These are phyloP conservation scores for Scomber colias DNA, from an alignment of 2,113 vertebrate species.

Conservation along the genomic window DNA sequence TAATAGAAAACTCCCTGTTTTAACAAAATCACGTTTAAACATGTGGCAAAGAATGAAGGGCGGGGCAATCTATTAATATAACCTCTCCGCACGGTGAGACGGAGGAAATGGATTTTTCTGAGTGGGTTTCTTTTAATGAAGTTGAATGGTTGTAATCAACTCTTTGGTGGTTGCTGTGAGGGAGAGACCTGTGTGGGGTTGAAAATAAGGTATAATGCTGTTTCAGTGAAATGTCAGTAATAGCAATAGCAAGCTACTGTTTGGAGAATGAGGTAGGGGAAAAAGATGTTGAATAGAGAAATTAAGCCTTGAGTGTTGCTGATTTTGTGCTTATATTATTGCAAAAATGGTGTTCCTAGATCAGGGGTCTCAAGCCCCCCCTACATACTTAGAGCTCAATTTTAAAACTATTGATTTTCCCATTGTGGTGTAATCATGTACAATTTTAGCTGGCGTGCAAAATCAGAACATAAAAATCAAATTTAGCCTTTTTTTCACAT, in stretches of 20 bases:
- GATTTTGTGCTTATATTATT: too few species aligned
- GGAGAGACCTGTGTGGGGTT: conserved; percentile 24
- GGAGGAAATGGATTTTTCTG: conserved; percentile 30
- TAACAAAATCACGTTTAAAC: conserved; percentile 49
- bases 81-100: conserved; percentile 25
- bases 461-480: too few species aligned
- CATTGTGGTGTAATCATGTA: too few species aligned
- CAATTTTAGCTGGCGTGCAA: too few species aligned
- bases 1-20: conserved; percentile 31
- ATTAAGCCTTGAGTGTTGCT: neutral
- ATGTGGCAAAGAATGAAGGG: conserved; percentile 27
- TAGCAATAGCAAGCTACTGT: neutral
- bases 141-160: conserved; percentile 48
- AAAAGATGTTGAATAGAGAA: neutral
- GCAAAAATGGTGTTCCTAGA: too few species aligned
- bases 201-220: conserved; percentile 15
- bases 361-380: too few species aligned
- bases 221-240: conserved; percentile 1
- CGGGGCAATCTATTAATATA: conserved; percentile 40
- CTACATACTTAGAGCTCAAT: too few species aligned
- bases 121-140: conserved; percentile 53
- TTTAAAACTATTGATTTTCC: too few species aligned
- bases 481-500: too few species aligned
- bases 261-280: neutral
- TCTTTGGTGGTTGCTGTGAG: conserved; percentile 13